Evolutionary conservation across 2,797 vertebrate species (phyloP), one percentile per base, ranked within the genome.

Genomic region (Luscinia megarhynchos): DNA sequence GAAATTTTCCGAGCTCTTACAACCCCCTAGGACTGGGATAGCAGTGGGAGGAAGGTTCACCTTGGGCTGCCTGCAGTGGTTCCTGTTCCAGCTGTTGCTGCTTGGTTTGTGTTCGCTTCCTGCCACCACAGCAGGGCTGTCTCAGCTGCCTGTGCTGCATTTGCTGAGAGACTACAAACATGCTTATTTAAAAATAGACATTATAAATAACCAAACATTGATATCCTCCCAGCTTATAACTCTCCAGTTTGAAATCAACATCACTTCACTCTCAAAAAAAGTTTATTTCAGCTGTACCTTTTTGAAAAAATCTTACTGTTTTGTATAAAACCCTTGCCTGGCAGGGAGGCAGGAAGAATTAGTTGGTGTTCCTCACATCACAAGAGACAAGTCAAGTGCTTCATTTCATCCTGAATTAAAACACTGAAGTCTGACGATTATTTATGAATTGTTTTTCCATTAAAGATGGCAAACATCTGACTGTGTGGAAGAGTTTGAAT

Each of bases 81-180:
- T 95, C 89, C 78, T 92, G 53, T 55, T 58, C 76, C 92, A 93
- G 92, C 72, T 74, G 70, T 46, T 55, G 59, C 84, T 10, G 3
- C 15, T 32, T 20, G 3, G 3, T 54, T 79, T 55, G 63, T 1
- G 1, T 51, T 78, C 0, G 5, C 38, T 91, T 88, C 85, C 86
- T 95, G 90, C 62, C 32, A 2, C 59, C 2, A 2, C 77, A 26
- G 62, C 11, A 32, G 30, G 30, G 50, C 45, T 87, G 73, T n/a
- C 67, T 89, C 64, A 57, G 87, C 59, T 90, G 30, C 64, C 40
- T 21, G 26, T 63, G 72, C 68, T 77, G 82, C 13, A 0, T 58
- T 79, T 73, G 72, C 84, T 80, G 64, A 40, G 67, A 21, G 1
- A 9, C 64, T 84, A 85, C 29, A 40, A 22, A 64, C 2, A 0